Base-by-base conservation (phyloP, 92 coral and sea anemone species). In the Phenganax stokvisi region DNA sequence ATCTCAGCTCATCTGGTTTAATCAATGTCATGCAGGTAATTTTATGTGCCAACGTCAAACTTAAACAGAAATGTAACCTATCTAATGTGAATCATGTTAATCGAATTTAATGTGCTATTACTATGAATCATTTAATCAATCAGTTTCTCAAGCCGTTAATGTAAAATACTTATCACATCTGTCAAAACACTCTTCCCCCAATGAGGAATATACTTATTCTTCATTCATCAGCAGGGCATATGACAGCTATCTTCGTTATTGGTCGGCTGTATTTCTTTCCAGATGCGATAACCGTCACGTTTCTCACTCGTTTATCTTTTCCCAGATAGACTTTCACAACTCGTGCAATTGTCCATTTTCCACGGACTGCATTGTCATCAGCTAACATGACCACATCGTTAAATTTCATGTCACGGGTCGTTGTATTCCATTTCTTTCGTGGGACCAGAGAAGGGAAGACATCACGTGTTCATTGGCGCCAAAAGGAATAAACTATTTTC, bases 381-480 rank as follows among this genome's bases (percentile, higher is more conserved):
- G 79, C 69, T 73, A 89, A 70, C 44, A 85, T 61, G 57, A 87
- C 93, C 17, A 90, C 37, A 64, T 87, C 86, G 29, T 80, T 72
- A 10, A 83, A 82, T 82, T 71, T 7, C 20, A 90, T 80, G 64
- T 76, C 77, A 7, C 87, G 74, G 53, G 80, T 90, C 56, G 86
- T 89, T 71, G 80, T 60, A 37, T 80, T 66, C 89, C 91, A 88
- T 61, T 85, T 85, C 85, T 76, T 74, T 57, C 85, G 58, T 6
- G 87, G 87, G 8, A 90, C 76, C 74, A 87, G 71, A 16, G 83
- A 57, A 3, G 88, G 88, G 85, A 87, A 89, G 10, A 87, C 86
- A 76, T 90, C 91, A 75, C 89, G 73, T 9, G 66, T 83, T 89
- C 91, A 88, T 12, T 87, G 79, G 13, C 69, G 81, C 93, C 93